Conservation (phyloP, 2,113 vertebrate genomes). For the Trematocara variabile region DNA sequence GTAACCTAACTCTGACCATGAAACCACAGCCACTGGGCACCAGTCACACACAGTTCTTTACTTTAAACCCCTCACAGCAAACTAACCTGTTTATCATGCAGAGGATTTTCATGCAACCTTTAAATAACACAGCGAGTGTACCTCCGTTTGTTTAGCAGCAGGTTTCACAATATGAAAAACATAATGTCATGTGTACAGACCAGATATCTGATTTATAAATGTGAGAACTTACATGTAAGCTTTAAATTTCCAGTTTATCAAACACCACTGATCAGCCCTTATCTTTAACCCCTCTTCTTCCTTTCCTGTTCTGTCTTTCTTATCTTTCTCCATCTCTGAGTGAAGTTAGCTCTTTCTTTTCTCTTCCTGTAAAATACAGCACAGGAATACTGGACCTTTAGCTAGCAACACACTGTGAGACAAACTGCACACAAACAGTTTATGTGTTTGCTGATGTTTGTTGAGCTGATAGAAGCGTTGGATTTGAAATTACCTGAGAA, state of each 20-base stretch:
- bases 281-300: not conserved
- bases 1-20: not conserved
- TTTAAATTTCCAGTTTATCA: not conserved
- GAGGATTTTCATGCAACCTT: not conserved
- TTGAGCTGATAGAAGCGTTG: not conserved
- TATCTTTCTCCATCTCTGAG: too few species aligned
- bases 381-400: not conserved
- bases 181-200: too few species aligned
- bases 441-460: not conserved
- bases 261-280: not conserved
- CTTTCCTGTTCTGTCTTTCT: not conserved
- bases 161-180: too few species aligned
- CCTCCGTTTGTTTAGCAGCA: too few species aligned
- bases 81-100: not conserved
- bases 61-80: not conserved
- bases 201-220: not conserved
- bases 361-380: not conserved
- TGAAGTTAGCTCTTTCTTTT: not conserved
- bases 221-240: rapidly evolving
- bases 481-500: not conserved
- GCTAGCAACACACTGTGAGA: not conserved
- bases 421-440: not conserved
- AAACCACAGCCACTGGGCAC: not conserved
- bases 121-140: too few species aligned
- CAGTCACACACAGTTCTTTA: not conserved